A percentile compares a stretch with the other conserved stretches of the same genome.
Evolutionary conservation across 2,888 invertebrate genomes (phyloP).

Genomic region (Chaetoderma sp.): DNA sequence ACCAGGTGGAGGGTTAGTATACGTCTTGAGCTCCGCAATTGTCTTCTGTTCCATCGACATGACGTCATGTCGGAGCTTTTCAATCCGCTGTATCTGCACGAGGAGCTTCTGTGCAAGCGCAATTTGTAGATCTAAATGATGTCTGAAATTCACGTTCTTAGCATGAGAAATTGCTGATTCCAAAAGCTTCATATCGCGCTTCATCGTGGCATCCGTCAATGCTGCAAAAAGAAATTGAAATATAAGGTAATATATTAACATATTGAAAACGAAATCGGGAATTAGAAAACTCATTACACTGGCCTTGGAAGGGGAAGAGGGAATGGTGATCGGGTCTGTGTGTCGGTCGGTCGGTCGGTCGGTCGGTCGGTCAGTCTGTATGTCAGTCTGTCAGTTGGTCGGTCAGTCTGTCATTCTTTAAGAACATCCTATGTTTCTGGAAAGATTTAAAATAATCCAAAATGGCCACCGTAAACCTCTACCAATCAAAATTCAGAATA

Average conservation of each 20-base stretch:
- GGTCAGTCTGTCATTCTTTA: too few relatives aligned
- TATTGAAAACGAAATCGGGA: neutral
- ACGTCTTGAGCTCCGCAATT: conserved; percentile 62
- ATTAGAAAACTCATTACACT: too few relatives aligned
- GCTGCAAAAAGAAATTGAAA: conserved; percentile 37
- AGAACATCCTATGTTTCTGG: too few relatives aligned
- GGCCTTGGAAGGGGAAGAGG: too few relatives aligned
- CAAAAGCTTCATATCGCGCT: conserved; percentile 44
- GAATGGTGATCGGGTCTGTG: too few relatives aligned
- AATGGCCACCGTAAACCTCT: too few relatives aligned
- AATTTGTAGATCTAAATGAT: conserved; percentile 55
- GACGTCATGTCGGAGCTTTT: conserved; percentile 57
- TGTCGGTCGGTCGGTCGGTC: too few relatives aligned
- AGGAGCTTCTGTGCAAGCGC: conserved; percentile 47
- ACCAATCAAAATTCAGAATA: too few relatives aligned
- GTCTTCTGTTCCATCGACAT: conserved; percentile 61
- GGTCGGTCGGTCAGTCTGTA: too few relatives aligned
- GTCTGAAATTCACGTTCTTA: conserved; percentile 50
- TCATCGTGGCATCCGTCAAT: conserved; percentile 50
- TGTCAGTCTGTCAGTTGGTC: too few relatives aligned
- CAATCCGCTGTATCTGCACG: conserved; percentile 52
- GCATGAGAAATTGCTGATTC: conserved; percentile 50
- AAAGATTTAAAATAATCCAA: too few relatives aligned
- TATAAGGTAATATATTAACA: neutral
- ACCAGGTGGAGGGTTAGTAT: conserved; percentile 58